phyloP scores from a whole-genome alignment of 2,888 invertebrate species.

The Ptilodon capucinus region DNA sequence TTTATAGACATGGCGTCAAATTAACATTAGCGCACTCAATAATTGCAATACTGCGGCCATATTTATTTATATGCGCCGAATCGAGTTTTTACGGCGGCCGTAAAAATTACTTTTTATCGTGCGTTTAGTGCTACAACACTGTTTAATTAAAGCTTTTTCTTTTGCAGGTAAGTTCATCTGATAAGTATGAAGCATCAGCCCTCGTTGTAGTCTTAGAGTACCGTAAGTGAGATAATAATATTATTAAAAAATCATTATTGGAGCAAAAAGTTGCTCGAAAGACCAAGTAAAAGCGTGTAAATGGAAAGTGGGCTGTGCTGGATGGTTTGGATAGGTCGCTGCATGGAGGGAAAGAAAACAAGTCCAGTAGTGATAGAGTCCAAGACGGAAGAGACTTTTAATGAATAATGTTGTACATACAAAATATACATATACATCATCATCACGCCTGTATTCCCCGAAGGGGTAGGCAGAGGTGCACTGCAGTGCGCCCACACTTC shows the following conservation, averaged over 20 bases:
- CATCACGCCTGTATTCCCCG: too few relatives aligned
- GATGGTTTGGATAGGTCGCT: too few relatives aligned
- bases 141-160: constrained; percentile 45
- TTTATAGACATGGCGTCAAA: neutral
- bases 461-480: too few relatives aligned
- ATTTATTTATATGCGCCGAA: constrained; percentile 7
- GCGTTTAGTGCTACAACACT: constrained; percentile 13
- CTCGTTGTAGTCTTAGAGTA: constrained; percentile 14
- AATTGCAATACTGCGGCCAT: neutral
- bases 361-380: too few relatives aligned
- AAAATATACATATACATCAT: too few relatives aligned
- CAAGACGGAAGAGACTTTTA: too few relatives aligned
- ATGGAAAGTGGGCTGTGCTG: too few relatives aligned
- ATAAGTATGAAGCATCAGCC: constrained; percentile 17
- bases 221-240: constrained; percentile 17
- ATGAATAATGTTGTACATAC: too few relatives aligned
- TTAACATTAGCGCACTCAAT: neutral
- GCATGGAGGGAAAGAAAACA: too few relatives aligned
- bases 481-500: too few relatives aligned
- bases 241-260: constrained; percentile 10
- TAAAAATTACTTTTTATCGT: constrained; percentile 14
- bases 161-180: constrained; percentile 53
- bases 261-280: neutral
- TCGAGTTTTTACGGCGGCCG: constrained; percentile 5
- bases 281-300: too few relatives aligned